Percentiles rank a stretch among this genome's conserved stretches.
Evolutionary conservation across 2,113 vertebrate genomes (phyloP).

Genomic region (Mohoua ochrocephala): DNA sequence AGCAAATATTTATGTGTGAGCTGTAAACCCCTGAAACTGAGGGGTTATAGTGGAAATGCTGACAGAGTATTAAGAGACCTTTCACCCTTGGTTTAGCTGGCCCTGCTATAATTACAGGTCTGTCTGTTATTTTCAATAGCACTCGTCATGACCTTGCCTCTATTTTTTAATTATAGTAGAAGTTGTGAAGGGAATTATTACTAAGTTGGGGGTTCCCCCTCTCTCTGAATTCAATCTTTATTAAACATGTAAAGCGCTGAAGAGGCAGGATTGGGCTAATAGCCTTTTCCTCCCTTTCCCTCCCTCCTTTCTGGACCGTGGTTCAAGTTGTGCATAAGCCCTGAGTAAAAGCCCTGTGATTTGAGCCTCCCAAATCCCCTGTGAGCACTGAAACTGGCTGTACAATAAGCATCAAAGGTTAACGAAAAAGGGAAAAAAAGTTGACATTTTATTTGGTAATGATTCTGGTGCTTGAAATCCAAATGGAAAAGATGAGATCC

Average conservation of each 20-base stretch:
- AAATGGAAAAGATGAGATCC: not conserved
- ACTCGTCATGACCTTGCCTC: constrained; percentile 49
- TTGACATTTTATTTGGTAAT: constrained; percentile 58
- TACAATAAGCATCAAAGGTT: constrained; percentile 63
- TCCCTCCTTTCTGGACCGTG: not conserved
- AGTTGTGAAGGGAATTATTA: constrained; percentile 63
- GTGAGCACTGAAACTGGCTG: constrained; percentile 35
- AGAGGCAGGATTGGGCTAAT: constrained; percentile 54
- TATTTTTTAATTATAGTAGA: constrained; percentile 64
- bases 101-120: constrained; percentile 55
- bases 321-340: constrained; percentile 6
- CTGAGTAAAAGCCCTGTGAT: constrained; percentile 29
- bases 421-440: constrained; percentile 40
- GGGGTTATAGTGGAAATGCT: constrained; percentile 56
- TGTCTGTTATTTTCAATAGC: constrained; percentile 57
- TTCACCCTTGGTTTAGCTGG: constrained; percentile 54
- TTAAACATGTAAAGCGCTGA: constrained; percentile 53
- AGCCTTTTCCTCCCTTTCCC: not conserved
- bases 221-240: constrained; percentile 57
- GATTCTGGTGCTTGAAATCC: not conserved
- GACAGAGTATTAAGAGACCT: constrained; percentile 64
- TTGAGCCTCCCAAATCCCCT: constrained; percentile 7
- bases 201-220: constrained; percentile 46
- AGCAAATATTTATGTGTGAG: constrained; percentile 65
- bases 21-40: constrained; percentile 65